phyloP scores from a whole-genome alignment of 2,113 vertebrate genomes.

The Microcebus griseorufus region DNA sequence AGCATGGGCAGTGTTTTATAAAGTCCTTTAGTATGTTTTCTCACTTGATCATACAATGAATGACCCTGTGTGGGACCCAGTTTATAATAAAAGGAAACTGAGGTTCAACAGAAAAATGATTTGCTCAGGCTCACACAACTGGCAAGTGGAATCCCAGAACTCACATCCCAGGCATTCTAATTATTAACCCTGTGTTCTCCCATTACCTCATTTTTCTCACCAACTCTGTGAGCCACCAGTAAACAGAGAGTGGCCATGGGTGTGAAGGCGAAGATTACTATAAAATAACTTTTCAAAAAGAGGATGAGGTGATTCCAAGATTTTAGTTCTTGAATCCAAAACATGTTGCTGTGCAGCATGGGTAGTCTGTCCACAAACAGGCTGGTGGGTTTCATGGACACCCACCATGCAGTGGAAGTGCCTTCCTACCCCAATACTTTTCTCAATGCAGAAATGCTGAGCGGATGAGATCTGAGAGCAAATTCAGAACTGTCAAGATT shows the following conservation, averaged over 20 bases:
- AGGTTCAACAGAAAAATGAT: not conserved
- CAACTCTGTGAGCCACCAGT: not conserved
- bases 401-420: not conserved
- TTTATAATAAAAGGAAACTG: not conserved
- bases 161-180: not conserved
- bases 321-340: not conserved
- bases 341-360: not conserved
- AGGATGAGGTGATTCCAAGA: not conserved
- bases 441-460: not conserved
- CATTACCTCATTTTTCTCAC: not conserved
- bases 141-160: not conserved
- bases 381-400: not conserved
- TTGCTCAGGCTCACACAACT: not conserved
- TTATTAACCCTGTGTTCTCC: not conserved
- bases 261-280: not conserved
- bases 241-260: not conserved
- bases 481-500: not conserved
- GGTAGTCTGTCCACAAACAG: not conserved
- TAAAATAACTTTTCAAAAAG: not conserved
- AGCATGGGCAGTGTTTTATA: not conserved
- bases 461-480: not conserved
- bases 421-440: not conserved
- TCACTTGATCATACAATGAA: not conserved
- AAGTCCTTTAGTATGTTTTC: not conserved
- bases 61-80: not conserved